phyloP scores from a whole-genome alignment of 2,888 invertebrate genomes.

The Deilephila elpenor region DNA sequence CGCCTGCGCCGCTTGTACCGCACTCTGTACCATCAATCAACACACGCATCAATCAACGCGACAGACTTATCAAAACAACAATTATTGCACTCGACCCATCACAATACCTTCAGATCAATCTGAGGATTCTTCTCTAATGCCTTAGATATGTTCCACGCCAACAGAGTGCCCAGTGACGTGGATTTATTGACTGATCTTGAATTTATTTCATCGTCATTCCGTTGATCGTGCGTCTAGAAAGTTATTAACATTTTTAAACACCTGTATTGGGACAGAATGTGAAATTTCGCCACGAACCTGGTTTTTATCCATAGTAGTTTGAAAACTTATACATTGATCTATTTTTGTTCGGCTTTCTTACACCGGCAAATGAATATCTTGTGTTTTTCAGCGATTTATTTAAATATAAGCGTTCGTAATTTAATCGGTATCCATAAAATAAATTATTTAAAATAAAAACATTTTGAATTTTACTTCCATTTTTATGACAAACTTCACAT shows the following conservation, averaged over 20 bases:
- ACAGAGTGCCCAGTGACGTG: conserved; percentile 63
- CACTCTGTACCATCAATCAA: conserved; percentile 43
- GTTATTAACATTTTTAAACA: neutral
- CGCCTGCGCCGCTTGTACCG: conserved; percentile 53
- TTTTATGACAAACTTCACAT: neutral
- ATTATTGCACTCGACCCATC: neutral
- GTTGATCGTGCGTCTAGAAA: conserved; percentile 1
- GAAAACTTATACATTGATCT: neutral
- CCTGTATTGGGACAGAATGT: neutral
- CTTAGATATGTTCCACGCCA: conserved; percentile 74
- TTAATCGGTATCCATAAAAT: neutral
- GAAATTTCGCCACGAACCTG: neutral
- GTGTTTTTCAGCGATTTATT: conserved; percentile 19
- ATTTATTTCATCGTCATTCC: neutral
- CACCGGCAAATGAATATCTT: neutral
- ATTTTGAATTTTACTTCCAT: conserved; percentile 18
- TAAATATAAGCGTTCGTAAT: neutral
- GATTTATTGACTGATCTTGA: conserved; percentile 15
- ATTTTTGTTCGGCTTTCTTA: neutral
- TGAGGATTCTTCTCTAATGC: conserved; percentile 63
- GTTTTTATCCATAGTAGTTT: conserved; percentile 9
- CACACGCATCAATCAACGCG: neutral
- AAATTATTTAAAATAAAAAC: neutral
- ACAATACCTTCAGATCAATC: conserved; percentile 65
- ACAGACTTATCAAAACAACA: conserved; percentile 7